Percentiles rank a stretch among this genome's conserved stretches.
phyloP scores from a whole-genome alignment of 2,888 invertebrate genomes.

The Thyatira batis region DNA sequence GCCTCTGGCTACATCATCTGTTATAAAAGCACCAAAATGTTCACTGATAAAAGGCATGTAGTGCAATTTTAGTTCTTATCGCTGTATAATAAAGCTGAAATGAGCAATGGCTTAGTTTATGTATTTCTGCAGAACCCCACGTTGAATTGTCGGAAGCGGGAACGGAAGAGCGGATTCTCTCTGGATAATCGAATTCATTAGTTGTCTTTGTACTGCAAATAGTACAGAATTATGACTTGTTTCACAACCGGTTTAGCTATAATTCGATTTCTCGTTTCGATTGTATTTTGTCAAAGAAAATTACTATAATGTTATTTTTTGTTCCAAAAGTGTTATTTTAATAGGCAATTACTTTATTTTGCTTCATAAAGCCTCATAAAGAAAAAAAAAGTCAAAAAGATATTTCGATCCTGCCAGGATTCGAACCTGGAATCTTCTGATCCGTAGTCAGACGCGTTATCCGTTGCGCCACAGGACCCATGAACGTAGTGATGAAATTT shows the following conservation, averaged over 20 bases:
- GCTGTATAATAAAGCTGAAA: slow-evolving; percentile 15
- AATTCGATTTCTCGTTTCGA: slow-evolving; percentile 22
- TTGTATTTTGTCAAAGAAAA: slow-evolving; percentile 10
- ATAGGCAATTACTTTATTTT: not conserved
- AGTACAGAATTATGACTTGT: slow-evolving; percentile 43
- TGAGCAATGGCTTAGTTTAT: slow-evolving; percentile 1
- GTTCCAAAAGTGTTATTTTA: slow-evolving; percentile 5
- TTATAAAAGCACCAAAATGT: slow-evolving; percentile 22
- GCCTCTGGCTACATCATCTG: slow-evolving; percentile 23
- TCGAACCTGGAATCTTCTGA: slow-evolving; percentile 87
- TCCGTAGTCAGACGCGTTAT: slow-evolving; percentile 88
- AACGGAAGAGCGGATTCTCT: slow-evolving; percentile 56
- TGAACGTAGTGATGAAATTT: fast-evolving
- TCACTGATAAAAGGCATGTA: slow-evolving; percentile 6
- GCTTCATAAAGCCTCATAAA: slow-evolving; percentile 7
- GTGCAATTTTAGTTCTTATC: slow-evolving; percentile 26
- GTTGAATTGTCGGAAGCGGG: slow-evolving; percentile 46
- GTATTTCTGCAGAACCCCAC: slow-evolving; percentile 14
- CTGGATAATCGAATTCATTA: slow-evolving; percentile 74
- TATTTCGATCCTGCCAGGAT: slow-evolving; percentile 80
- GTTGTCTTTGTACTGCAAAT: slow-evolving; percentile 62
- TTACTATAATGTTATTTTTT: too few species aligned
- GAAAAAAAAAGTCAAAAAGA: slow-evolving; percentile 14
- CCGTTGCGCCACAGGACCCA: slow-evolving; percentile 83
- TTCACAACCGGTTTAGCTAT: slow-evolving; percentile 23